Base-by-base conservation (phyloP, 2,888 invertebrate species). In the Apodemia duryi region DNA sequence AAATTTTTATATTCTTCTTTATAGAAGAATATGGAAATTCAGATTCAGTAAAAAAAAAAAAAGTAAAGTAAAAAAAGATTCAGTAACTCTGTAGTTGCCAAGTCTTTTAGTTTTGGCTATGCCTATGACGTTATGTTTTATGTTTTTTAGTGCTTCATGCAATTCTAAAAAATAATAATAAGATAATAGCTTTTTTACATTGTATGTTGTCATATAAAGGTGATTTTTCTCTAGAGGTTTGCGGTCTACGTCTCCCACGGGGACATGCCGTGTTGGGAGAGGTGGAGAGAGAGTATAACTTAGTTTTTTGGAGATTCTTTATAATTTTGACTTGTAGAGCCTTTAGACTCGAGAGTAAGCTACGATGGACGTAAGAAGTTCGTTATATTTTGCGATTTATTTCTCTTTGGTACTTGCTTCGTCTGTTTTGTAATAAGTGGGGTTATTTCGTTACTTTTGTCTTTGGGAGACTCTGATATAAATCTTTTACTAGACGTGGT, bases 1-100 rank as follows among this genome's bases (percentile, higher is more conserved):
- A 51, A 51, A n/a, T 51, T 51, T 51, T 51, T n/a, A 51, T 51
- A 51, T 51, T 51, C 51, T 51, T 51, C 51, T 51, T 4, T 51
- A 51, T 21, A 21, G 21, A 21, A 21, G 21, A 21, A 21, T 21
- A 21, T 21, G 21, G 1, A 21, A 21, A 21, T 21, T 21, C 21
- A 21, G 21, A 21, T 21, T 21, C 21, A 21, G 21, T 21, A 21
- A 21, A n/a, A n/a, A n/a, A n/a, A n/a, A n/a, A n/a, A n/a, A n/a
- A n/a, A n/a, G n/a, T n/a, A n/a, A n/a, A n/a, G n/a, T n/a, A n/a
- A n/a, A n/a, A n/a, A n/a, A n/a, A 21, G 21, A 21, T 21, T 21
- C 21, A 21, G 21, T 21, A 21, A 21, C 21, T 21, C 21, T 21
- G 0, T n/a, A n/a, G 51, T 51, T 51, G 5, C 51, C 51, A n/a